phyloP scores from a whole-genome alignment of 1,140 invertebrate species.

The Phortica variegata region DNA sequence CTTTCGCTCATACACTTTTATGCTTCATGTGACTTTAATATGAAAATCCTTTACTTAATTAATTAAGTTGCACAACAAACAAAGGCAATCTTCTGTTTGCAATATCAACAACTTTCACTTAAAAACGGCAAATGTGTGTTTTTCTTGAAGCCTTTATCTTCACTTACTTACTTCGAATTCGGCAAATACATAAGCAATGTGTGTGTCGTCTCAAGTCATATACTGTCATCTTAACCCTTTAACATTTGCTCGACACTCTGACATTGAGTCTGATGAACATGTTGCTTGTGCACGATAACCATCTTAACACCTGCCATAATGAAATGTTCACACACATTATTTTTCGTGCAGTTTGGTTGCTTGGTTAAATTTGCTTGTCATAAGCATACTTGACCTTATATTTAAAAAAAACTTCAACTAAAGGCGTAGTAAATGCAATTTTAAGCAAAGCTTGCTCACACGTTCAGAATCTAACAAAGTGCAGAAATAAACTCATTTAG shows the following conservation, averaged over 20 bases:
- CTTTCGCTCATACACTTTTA: no score
- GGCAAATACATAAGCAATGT: neutral
- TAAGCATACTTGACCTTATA: conserved; percentile 38
- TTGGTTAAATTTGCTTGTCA: conserved; percentile 8
- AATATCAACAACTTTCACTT: no score
- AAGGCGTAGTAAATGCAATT: conserved; percentile 21
- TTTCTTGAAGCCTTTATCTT: conserved; percentile 2
- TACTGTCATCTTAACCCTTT: no score
- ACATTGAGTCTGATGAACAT: no score
- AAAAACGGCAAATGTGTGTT: neutral
- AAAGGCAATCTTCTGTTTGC: neutral
- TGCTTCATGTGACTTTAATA: conserved; percentile 3
- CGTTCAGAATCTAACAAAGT: conserved; percentile 15
- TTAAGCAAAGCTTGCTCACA: conserved; percentile 10
- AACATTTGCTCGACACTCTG: no score
- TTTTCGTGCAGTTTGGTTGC: conserved; percentile 21
- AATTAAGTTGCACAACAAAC: conserved; percentile 14
- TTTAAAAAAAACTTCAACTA: neutral
- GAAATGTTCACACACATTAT: conserved; percentile 29
- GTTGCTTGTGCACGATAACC: conserved; percentile 37
- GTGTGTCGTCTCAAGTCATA: no score
- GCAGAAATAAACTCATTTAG: conserved; percentile 1
- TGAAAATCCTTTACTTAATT: conserved; percentile 26
- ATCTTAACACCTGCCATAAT: conserved; percentile 53
- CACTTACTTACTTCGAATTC: conserved; percentile 9